phyloP scores from a whole-genome alignment of 2,888 invertebrate genomes.

The Tanypteryx hageni region DNA sequence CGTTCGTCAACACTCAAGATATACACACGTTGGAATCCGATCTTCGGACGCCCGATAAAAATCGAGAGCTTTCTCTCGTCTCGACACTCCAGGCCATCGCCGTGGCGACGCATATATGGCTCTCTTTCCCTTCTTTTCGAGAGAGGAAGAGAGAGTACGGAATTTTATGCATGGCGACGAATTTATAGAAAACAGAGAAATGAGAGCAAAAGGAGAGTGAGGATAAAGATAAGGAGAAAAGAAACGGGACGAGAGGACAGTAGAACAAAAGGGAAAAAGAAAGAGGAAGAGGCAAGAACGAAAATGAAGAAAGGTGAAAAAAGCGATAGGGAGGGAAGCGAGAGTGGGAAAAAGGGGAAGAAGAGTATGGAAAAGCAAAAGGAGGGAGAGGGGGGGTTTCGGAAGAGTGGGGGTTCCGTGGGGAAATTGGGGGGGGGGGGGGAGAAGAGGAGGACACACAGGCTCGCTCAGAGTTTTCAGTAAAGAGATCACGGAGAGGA shows the following conservation, averaged over 20 bases:
- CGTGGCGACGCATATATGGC: no score
- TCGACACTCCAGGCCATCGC: no score
- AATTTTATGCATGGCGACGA: no score
- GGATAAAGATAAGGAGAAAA: background rate
- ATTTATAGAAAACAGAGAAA: no score
- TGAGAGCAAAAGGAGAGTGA: background rate
- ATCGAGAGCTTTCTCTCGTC: no score
- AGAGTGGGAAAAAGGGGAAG: background rate
- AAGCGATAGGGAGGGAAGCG: background rate
- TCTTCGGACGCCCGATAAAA: no score
- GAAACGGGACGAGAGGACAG: background rate
- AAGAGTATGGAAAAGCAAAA: background rate
- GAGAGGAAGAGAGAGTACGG: no score
- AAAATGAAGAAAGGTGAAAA: background rate
- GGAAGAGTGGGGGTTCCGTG: no score
- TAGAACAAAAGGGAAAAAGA: background rate
- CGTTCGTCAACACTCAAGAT: no score
- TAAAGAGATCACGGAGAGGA: conserved; percentile 37
- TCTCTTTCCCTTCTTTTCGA: no score
- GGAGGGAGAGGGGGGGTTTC: background rate
- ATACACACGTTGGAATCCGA: no score
- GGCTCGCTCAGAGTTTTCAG: background rate
- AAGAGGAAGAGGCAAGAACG: background rate
- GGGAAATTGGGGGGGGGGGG: background rate
- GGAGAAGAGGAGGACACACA: background rate